These are phyloP conservation scores for Oryctolagus cuniculus DNA, from an alignment of 2,113 vertebrate species.

Conservation along the genomic window DNA sequence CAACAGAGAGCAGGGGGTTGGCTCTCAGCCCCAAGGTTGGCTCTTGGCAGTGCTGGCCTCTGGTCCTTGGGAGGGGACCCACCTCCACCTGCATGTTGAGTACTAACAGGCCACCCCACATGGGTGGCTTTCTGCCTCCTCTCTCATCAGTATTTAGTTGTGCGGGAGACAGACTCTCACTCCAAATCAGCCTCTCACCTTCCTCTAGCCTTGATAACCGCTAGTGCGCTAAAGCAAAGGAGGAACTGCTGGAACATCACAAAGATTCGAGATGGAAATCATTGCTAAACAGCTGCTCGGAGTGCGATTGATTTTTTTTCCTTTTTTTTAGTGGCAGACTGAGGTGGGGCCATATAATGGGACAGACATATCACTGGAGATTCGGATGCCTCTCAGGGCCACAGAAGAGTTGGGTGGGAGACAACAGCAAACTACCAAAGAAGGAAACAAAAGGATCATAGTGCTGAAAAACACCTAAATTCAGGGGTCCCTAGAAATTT, in stretches of 20 bases:
- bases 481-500: constrained; percentile 57
- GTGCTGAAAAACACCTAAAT: neutral
- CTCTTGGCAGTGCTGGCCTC: neutral
- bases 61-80: neutral
- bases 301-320: neutral
- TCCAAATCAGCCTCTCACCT: constrained; percentile 42
- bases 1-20: neutral
- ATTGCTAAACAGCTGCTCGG: neutral
- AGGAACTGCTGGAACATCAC: neutral
- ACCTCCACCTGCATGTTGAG: neutral
- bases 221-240: neutral
- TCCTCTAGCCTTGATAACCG: neutral
- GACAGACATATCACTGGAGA: neutral
- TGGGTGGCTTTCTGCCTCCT: neutral
- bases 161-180: neutral
- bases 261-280: neutral
- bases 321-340: neutral
- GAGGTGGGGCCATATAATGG: neutral
- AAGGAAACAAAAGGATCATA: no score
- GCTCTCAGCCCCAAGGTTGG: no score
- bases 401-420: constrained; percentile 30
- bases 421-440: neutral
- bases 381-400: neutral
- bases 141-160: neutral
- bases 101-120: neutral